Evolutionary conservation across 2,113 vertebrate genomes (phyloP), one percentile per base, ranked within the genome.

Genomic region (western clawed frog (Xenopus tropicalis)): DNA sequence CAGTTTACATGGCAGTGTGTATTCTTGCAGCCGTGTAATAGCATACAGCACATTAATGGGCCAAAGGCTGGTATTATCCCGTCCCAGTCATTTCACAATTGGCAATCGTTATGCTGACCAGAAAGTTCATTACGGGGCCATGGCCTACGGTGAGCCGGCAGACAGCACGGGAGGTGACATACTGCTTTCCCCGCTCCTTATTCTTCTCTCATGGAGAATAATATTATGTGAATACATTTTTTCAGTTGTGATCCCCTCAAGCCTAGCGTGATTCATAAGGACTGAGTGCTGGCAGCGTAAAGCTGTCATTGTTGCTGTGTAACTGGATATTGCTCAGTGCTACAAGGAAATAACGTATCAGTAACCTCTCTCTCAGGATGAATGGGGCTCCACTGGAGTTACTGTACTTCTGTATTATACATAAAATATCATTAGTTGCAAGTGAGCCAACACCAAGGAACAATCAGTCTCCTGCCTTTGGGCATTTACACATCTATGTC

Each of bases 301-400:
- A 58, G 51, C 71, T 65, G 64, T 66, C 70, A 72, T 14, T 51
- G 54, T 67, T 37, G 17, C 62, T 48, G n/a, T 61, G 54, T 61
- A 76, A 63, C 58, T 56, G 52, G 57, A 75, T 56, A 68, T 61
- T 48, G 23, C 48, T 54, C 46, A 7, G 58, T 54, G 21, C 78
- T 67, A 54, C 42, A 1, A 1, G 64, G 66, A 0, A 58, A 78
- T 78, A 66, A 66, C 70, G 17, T 56, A 54, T 62, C 66, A 63
- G 78, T 51, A 72, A 66, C 17, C 67, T 14, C 68, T 82, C 68
- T 82, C 83, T 80, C 65, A 70, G 37, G 43, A 56, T 54, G 74
- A 81, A 76, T 74, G 75, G 23, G 73, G 67, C 52, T 65, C 68
- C 22, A 61, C 66, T 76, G 70, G n/a, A 77, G 12, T 37, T 71